Evolutionary conservation across 2,888 invertebrate species (phyloP), one percentile per base, ranked within the genome.

Genomic region (Zeuzera pyrina): DNA sequence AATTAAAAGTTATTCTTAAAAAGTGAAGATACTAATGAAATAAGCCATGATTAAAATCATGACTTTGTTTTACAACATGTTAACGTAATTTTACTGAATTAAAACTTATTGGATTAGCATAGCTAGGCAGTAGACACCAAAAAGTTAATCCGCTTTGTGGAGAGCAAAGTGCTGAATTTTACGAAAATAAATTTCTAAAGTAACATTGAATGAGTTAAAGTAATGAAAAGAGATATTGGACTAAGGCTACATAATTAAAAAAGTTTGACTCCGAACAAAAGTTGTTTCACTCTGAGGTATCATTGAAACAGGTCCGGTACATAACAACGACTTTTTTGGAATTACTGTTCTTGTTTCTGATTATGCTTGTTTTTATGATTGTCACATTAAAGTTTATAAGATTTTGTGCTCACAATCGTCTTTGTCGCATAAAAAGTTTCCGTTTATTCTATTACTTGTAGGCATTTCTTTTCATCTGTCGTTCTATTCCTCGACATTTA

Each of bases 171-270:
- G n/a, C n/a, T n/a, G n/a, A n/a, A n/a, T n/a, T n/a, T n/a, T n/a
- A n/a, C n/a, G n/a, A n/a, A n/a, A n/a, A n/a, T n/a, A n/a, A n/a
- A n/a, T n/a, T n/a, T n/a, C n/a, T n/a, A n/a, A n/a, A n/a, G n/a
- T n/a, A n/a, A n/a, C n/a, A n/a, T n/a, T n/a, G n/a, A n/a, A n/a
- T 19, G 8, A 19, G 41, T 41, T 41, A 30, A 38, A 39, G 30
- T 30, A 24, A 32, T 19, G 19, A 19, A 19, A 19, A 19, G 19
- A 45, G 44, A 47, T 52, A 51, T 52, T 45, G 43, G 39, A 41
- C 41, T 31, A 46, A 45, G 39, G 41, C 40, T 49, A 54, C 38
- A 50, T 56, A 57, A 59, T 61, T 57, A 55, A 59, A 58, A 55
- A 60, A 57, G 47, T 60, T 56, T 14, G 35, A 25, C 29, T 43